Conservation (phyloP, 92 coral and sea anemone genomes). For the Virgularia gustaviana region DNA sequence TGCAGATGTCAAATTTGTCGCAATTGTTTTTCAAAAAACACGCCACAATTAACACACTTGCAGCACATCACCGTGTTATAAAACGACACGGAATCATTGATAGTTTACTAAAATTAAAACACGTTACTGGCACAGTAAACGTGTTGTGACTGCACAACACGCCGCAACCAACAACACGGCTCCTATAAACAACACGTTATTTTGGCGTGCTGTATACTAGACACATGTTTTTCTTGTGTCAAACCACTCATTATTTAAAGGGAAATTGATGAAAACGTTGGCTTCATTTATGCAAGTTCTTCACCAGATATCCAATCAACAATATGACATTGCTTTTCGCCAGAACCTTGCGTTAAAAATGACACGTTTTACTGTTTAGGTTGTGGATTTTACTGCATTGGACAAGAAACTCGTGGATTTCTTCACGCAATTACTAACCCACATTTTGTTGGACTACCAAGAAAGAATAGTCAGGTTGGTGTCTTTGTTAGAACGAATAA, state of each 20-base stretch:
- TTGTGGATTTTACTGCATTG: slow-evolving; percentile 76
- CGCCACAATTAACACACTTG: no score
- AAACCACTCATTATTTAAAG: background rate
- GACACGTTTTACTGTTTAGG: slow-evolving; percentile 53
- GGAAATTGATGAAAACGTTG: background rate
- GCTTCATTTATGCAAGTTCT: background rate
- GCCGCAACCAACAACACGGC: no score
- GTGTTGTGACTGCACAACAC: no score
- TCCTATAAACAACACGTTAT: no score
- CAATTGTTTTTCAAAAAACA: no score
- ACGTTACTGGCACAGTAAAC: no score
- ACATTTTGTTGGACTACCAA: slow-evolving; percentile 64
- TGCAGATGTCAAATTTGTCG: no score
- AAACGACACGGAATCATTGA: no score
- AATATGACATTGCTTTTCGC: background rate
- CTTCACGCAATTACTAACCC: slow-evolving; percentile 68
- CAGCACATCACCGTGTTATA: no score
- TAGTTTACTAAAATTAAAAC: no score
- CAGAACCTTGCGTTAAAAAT: background rate
- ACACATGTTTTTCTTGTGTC: no score
- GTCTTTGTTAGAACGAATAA: background rate
- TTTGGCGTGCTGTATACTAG: no score
- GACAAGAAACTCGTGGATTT: slow-evolving; percentile 74
- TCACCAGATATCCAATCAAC: slow-evolving; percentile 1
- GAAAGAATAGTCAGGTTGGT: slow-evolving; percentile 59